Evolutionary conservation across 2,113 vertebrate species (phyloP).

Genomic region (Capra hircus): DNA sequence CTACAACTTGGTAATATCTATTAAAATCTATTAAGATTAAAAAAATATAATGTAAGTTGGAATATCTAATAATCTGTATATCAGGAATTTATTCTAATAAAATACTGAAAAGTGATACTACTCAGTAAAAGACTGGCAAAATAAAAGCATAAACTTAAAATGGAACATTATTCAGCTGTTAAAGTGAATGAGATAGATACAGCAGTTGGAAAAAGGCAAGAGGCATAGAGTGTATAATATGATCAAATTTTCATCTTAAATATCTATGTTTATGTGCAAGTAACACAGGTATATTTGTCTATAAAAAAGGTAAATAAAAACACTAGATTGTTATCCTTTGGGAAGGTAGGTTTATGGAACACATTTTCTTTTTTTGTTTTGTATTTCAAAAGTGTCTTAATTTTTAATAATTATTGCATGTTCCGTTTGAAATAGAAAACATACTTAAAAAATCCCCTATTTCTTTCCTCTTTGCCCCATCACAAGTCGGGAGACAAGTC

Average conservation of each 20-base stretch:
- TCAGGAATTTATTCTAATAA: constrained; percentile 22
- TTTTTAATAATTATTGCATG: constrained; percentile 32
- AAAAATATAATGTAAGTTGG: background rate
- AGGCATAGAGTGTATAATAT: background rate
- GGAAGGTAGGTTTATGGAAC: background rate
- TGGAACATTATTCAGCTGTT: background rate
- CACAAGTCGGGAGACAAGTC: background rate
- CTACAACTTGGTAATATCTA: background rate
- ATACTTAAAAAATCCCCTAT: background rate
- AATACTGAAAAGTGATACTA: background rate
- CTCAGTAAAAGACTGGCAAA: background rate
- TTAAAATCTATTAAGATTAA: constrained; percentile 39
- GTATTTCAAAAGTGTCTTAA: constrained; percentile 21
- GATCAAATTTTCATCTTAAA: background rate
- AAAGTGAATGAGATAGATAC: background rate
- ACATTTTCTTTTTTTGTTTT: constrained; percentile 40
- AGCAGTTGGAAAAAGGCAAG: background rate
- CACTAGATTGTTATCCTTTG: background rate
- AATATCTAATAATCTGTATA: background rate
- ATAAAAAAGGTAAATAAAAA: constrained; percentile 15
- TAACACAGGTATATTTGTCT: background rate
- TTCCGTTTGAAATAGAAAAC: constrained; percentile 18
- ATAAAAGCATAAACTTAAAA: constrained; percentile 7
- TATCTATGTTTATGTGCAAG: background rate
- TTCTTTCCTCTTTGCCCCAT: background rate